phyloP scores from a whole-genome alignment of 1,140 invertebrate species.

The Calycopis cecrops region DNA sequence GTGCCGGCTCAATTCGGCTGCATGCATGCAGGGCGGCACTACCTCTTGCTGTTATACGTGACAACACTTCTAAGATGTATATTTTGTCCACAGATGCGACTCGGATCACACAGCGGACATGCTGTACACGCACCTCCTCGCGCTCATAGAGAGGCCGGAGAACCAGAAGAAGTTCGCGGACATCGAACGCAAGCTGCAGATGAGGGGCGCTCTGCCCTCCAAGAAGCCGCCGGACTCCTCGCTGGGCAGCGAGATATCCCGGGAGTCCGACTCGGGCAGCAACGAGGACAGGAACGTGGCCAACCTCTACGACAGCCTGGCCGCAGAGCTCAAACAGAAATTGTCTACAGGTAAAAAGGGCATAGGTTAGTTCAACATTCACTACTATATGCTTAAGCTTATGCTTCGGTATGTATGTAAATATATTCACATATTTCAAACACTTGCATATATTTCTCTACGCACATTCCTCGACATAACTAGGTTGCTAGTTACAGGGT shows the following conservation, averaged over 20 bases:
- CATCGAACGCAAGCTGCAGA: slow-evolving; percentile 80
- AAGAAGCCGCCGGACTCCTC: slow-evolving; percentile 78
- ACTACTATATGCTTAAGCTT: slow-evolving; percentile 16
- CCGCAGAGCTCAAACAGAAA: slow-evolving; percentile 92
- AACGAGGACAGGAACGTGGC: slow-evolving; percentile 80
- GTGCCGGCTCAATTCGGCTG: too few relatives aligned
- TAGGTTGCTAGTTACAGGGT: too few relatives aligned
- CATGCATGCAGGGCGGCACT: too few relatives aligned
- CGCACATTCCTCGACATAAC: too few relatives aligned
- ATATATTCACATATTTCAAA: background rate
- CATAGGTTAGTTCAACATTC: slow-evolving; percentile 58
- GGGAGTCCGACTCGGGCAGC: slow-evolving; percentile 85
- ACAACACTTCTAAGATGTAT: too few relatives aligned
- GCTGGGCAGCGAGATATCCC: slow-evolving; percentile 83
- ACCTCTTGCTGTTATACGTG: too few relatives aligned
- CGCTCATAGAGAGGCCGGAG: slow-evolving; percentile 88
- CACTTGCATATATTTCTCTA: too few relatives aligned
- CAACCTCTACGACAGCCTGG: slow-evolving; percentile 90
- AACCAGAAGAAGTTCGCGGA: slow-evolving; percentile 90
- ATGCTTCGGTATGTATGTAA: slow-evolving; percentile 1
- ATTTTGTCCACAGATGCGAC: slow-evolving; percentile 81
- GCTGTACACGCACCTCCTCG: slow-evolving; percentile 87
- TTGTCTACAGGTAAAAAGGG: slow-evolving; percentile 78
- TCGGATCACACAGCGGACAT: slow-evolving; percentile 93
- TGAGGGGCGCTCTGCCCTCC: slow-evolving; percentile 66